Conservation (phyloP, 2,888 invertebrate species). For the Heliconius sara region DNA sequence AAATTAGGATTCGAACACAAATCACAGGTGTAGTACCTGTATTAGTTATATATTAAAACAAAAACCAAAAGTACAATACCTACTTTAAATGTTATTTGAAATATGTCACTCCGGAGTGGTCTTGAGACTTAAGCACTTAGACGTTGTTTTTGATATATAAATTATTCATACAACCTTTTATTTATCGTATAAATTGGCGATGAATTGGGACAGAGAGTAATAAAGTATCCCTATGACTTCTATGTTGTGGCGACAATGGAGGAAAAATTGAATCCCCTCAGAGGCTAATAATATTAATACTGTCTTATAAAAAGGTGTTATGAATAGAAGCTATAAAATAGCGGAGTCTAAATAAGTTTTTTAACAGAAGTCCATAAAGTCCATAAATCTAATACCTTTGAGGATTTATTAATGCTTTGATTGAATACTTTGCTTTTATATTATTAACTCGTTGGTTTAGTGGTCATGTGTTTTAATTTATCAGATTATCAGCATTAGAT, state of each 20-base stretch:
- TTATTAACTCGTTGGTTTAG: background rate
- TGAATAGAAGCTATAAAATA: constrained; percentile 6
- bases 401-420: constrained; percentile 5
- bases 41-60: too few relatives aligned
- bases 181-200: background rate
- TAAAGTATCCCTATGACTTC: background rate
- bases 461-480: background rate
- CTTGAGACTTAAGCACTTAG: too few relatives aligned
- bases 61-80: too few relatives aligned
- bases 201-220: background rate
- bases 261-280: background rate
- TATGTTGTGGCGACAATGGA: background rate
- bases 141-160: too few relatives aligned
- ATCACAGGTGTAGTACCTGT: too few relatives aligned
- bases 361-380: background rate
- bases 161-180: background rate
- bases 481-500: too few relatives aligned
- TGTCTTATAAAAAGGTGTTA: background rate
- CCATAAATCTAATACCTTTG: background rate
- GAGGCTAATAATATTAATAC: background rate
- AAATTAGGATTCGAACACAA: too few relatives aligned
- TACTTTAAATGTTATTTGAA: too few relatives aligned
- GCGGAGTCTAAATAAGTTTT: background rate
- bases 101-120: too few relatives aligned
- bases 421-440: background rate